Evolutionary conservation across 64 coral and sea anemone genomes (phyloP).

Genomic region (Montipora capricornis): DNA sequence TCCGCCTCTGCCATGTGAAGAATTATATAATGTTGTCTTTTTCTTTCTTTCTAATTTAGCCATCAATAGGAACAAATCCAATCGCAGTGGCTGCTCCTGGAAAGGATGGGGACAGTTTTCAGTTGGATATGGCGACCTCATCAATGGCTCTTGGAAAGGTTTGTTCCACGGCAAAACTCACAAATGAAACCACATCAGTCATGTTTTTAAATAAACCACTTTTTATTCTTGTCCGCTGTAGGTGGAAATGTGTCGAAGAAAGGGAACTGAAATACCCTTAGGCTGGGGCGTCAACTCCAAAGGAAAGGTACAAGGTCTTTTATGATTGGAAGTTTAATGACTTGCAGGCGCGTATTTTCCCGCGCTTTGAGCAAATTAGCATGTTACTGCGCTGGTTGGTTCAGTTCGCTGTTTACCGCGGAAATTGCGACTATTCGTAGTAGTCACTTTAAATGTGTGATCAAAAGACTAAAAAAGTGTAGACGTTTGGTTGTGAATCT

Average conservation of each 20-base stretch:
- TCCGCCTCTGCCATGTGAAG: no score
- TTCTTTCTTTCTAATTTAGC: conserved; percentile 28
- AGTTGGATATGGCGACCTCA: conserved; percentile 95
- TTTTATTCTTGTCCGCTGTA: conserved; percentile 15
- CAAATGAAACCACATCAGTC: not conserved
- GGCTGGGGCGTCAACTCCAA: conserved; percentile 90
- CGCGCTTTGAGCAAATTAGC: no score
- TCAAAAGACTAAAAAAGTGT: no score
- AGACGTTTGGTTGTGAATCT: no score
- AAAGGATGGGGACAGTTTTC: conserved; percentile 90
- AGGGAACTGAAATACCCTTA: conserved; percentile 80
- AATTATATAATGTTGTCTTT: no score
- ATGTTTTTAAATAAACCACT: not conserved
- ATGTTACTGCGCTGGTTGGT: no score
- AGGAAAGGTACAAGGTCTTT: conserved; percentile 64
- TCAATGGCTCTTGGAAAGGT: conserved; percentile 96
- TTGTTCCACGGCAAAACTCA: not conserved
- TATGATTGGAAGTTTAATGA: no score
- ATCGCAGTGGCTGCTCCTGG: conserved; percentile 87
- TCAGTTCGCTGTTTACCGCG: no score
- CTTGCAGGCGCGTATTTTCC: no score
- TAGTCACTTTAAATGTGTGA: no score
- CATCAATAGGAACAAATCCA: conserved; percentile 88
- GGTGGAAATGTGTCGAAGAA: conserved; percentile 89
- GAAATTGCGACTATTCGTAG: no score